Evolutionary conservation across 2,113 vertebrate genomes (phyloP), one percentile per base, ranked within the genome.

Genomic region (Ailurus styani): DNA sequence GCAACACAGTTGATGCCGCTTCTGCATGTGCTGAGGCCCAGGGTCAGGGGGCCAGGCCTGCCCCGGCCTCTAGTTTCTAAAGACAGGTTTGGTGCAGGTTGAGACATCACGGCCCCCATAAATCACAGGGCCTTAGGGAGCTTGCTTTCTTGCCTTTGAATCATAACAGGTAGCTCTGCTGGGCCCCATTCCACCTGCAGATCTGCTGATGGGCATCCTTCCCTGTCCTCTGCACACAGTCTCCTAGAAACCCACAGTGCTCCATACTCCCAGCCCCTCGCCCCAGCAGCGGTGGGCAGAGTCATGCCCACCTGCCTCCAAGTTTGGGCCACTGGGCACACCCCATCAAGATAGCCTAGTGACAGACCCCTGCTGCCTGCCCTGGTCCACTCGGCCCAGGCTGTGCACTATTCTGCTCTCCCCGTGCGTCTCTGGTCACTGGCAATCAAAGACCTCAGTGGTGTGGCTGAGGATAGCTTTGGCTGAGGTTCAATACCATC

Each of bases 11-110:
- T 18, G 18, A 18, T 87, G 84, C 42, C 0, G 1, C 27, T 25
- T 12, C 3, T 88, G 40, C 84, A n/a, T 0, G 0, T 77, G 81
- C 73, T 2, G 15, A 93, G 89, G 66, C 90, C 77, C 12, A 3
- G 50, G 37, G 93, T 29, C 57, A 23, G 73, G 54, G 57, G 92
- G 29, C 57, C n/a, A 79, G 54, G 45, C 42, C 17, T 72, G 17
- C 14, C 37, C 47, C 55, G 78, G 25, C 54, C 83, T 70, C 23
- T n/a, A 68, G 34, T 37, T 92, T 93, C 70, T 87, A 40, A 95
- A 96, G 77, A 54, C 79, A 81, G 77, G 23, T 84, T 81, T 87
- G 70, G 81, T 70, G 11, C 81, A 90, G 45, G 81, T 68, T 91
- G 85, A 78, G 64, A 27, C 88, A 93, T 60, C 23, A 3, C 10